Evolutionary conservation across 2,113 vertebrate species (phyloP).

Genomic region (Lophura nycthemera): DNA sequence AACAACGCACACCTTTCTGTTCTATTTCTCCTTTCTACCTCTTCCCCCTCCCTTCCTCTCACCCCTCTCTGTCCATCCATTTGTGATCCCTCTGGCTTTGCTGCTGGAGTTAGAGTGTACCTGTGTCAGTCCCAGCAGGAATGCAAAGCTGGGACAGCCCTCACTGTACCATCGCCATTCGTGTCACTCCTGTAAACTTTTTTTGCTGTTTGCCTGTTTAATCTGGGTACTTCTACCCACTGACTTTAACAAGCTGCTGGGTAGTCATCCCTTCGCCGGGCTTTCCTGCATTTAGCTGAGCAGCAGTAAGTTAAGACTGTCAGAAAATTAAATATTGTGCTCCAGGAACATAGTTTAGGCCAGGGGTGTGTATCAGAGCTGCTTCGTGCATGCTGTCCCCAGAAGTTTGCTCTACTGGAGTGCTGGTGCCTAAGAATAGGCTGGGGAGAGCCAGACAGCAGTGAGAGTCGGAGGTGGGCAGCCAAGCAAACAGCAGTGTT

Average conservation of each 20-base stretch:
- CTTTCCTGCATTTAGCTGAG: slow-evolving; percentile 55
- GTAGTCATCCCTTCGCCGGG: not conserved
- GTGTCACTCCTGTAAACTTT: slow-evolving; percentile 79
- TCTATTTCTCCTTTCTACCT: not conserved
- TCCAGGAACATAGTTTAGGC: slow-evolving; percentile 37
- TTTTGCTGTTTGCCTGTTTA: slow-evolving; percentile 45
- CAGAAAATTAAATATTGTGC: not conserved
- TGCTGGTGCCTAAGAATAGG: slow-evolving; percentile 30
- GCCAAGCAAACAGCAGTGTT: slow-evolving; percentile 32
- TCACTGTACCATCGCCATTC: slow-evolving; percentile 17
- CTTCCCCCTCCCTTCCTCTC: not conserved
- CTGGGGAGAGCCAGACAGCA: slow-evolving; percentile 40
- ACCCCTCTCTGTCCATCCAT: rapidly evolving
- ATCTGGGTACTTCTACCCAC: slow-evolving; percentile 28
- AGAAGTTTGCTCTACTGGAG: slow-evolving; percentile 56
- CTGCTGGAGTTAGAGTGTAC: slow-evolving; percentile 69
- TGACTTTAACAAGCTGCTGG: slow-evolving; percentile 54
- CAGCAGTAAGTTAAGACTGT: slow-evolving; percentile 47
- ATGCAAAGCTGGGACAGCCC: slow-evolving; percentile 10
- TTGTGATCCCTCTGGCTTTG: not conserved
- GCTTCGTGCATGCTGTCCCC: slow-evolving; percentile 43
- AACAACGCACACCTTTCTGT: slow-evolving; percentile 19
- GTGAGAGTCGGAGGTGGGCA: slow-evolving; percentile 29
- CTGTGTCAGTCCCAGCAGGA: slow-evolving; percentile 61
- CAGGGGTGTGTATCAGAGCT: slow-evolving; percentile 44